Evolutionary conservation across 1,140 invertebrate species (phyloP).

Genomic region (Arion vulgaris): DNA sequence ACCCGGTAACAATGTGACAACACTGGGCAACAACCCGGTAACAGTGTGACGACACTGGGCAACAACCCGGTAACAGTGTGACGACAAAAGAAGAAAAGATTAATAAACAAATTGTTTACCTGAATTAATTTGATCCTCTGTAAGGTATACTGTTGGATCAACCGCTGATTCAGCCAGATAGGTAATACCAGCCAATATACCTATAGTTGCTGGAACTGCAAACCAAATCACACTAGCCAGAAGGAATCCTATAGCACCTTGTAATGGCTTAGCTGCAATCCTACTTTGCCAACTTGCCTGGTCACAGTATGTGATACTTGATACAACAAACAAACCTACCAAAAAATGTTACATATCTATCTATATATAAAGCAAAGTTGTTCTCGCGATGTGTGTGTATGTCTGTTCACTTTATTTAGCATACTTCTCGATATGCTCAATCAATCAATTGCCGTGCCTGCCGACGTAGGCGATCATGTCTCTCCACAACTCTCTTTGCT

Average conservation of each 20-base stretch:
- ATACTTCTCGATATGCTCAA: no score
- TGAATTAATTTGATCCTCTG: conserved; percentile 55
- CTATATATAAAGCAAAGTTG: background rate
- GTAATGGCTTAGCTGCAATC: conserved; percentile 67
- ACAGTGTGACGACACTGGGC: no score
- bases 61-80: no score
- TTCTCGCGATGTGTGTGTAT: background rate
- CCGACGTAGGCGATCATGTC: no score
- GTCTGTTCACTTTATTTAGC: no score
- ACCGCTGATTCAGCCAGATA: conserved; percentile 54
- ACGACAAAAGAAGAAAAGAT: no score
- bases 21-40: no score
- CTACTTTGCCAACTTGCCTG: conserved; percentile 72
- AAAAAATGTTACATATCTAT: background rate
- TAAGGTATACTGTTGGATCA: conserved; percentile 47
- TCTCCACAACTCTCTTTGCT: no score
- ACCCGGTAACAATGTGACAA: no score
- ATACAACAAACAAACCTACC: conserved; percentile 49
- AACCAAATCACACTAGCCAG: conserved; percentile 70
- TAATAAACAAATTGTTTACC: no score
- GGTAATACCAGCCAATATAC: conserved; percentile 60
- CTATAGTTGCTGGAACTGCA: conserved; percentile 68
- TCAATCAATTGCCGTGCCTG: no score
- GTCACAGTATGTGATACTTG: conserved; percentile 70
- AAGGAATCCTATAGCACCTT: conserved; percentile 66